phyloP scores from a whole-genome alignment of 2,888 invertebrate species.

The Latrodectus hesperus region DNA sequence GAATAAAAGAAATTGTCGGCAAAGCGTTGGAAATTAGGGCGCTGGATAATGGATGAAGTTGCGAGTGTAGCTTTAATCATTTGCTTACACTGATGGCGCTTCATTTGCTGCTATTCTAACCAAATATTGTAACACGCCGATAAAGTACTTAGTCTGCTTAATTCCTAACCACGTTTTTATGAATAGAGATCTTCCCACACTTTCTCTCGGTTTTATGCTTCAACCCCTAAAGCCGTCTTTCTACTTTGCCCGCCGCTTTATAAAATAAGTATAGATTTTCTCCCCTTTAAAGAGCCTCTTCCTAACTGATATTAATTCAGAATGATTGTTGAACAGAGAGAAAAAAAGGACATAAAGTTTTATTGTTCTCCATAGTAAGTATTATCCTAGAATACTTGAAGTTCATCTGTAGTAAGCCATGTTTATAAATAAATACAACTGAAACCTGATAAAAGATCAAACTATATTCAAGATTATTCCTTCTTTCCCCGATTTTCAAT shows the following conservation, averaged over 20 bases:
- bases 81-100: constrained; percentile 65
- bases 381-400: too few relatives aligned
- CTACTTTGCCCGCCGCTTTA: constrained; percentile 6
- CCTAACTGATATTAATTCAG: neutral
- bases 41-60: constrained; percentile 61
- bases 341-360: too few relatives aligned
- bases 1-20: constrained; percentile 67
- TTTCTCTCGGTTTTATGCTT: constrained; percentile 48
- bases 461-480: too few relatives aligned
- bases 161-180: constrained; percentile 52
- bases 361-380: too few relatives aligned
- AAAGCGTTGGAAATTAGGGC: constrained; percentile 63
- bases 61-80: constrained; percentile 51
- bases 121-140: constrained; percentile 62
- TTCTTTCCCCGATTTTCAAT: too few relatives aligned
- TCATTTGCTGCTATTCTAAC: constrained; percentile 57
- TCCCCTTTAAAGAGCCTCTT: neutral
- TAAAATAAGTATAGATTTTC: constrained; percentile 14
- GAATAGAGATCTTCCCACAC: constrained; percentile 21
- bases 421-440: too few relatives aligned
- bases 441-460: too few relatives aligned
- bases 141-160: constrained; percentile 45
- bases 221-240: constrained; percentile 40
- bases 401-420: too few relatives aligned
- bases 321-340: neutral